A percentile compares a stretch with the other conserved stretches of the same genome.
These are phyloP conservation scores for Sphaerophoria taeniata DNA, from an alignment of 2,888 invertebrate species.

Conservation along the genomic window DNA sequence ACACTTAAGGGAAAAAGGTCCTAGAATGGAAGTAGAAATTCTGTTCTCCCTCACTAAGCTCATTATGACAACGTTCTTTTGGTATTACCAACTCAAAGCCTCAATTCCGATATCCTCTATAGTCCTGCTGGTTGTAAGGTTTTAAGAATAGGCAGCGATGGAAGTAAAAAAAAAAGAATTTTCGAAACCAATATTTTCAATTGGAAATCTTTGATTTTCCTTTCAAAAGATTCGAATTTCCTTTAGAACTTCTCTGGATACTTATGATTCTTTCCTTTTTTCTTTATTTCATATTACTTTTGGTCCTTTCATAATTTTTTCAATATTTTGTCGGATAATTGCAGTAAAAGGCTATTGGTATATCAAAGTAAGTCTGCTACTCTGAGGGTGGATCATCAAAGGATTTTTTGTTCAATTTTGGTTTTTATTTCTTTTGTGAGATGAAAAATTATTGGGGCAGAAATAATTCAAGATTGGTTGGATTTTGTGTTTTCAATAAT, in stretches of 20 bases:
- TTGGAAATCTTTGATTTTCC: constrained; percentile 66
- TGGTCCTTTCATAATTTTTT: constrained; percentile 32
- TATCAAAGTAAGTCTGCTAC: constrained; percentile 41
- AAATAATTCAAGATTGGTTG: constrained; percentile 40
- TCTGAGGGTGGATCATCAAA: constrained; percentile 43
- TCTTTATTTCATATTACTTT: neutral
- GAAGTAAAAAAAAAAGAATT: neutral
- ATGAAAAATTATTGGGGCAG: constrained; percentile 58
- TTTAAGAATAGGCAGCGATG: neutral
- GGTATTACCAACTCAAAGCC: too few species aligned
- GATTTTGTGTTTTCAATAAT: neutral
- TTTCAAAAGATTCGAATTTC: constrained; percentile 57
- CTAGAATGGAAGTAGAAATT: constrained; percentile 11
- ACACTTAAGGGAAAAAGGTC: neutral
- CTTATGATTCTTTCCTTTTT: constrained; percentile 6
- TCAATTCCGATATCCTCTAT: too few species aligned
- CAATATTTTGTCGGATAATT: constrained; percentile 61
- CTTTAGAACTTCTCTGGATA: constrained; percentile 37
- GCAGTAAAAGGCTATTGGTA: constrained; percentile 47
- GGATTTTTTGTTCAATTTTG: constrained; percentile 34
- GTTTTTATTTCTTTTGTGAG: constrained; percentile 18
- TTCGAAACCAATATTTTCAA: constrained; percentile 51
- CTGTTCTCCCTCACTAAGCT: constrained; percentile 10
- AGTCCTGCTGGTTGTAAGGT: neutral
- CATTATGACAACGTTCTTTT: constrained; percentile 47